A percentile compares a stretch with the other conserved stretches of the same genome.
phyloP scores from a whole-genome alignment of 1,140 invertebrate species.

The Lepidurus couesii region DNA sequence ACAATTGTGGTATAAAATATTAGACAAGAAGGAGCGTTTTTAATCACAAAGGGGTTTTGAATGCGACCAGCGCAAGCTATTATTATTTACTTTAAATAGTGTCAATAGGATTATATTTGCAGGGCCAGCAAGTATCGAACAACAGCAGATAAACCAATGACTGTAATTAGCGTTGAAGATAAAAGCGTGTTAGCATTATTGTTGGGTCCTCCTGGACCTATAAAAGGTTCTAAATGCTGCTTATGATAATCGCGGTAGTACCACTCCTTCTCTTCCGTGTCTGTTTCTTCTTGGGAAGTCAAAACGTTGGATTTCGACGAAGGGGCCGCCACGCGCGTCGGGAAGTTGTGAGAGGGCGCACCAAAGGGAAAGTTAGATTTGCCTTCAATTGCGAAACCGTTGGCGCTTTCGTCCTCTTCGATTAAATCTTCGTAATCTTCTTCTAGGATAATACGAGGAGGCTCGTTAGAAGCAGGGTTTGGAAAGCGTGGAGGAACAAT shows the following conservation, averaged over 20 bases:
- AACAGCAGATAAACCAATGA: neutral
- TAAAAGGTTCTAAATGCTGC: conserved; percentile 59
- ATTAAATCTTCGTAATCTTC: conserved; percentile 15
- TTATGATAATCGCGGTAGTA: conserved; percentile 73
- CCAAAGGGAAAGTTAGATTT: neutral
- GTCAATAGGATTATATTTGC: neutral
- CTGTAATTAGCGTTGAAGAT: neutral
- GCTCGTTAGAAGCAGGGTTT: neutral
- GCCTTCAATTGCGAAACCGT: neutral
- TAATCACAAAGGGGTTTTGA: neutral
- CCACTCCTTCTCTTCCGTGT: conserved; percentile 51
- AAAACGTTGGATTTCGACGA: neutral
- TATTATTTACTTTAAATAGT: neutral
- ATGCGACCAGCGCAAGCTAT: conserved; percentile 6
- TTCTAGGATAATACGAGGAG: neutral
- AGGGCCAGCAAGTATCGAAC: neutral
- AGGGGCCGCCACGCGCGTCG: neutral
- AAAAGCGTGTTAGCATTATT: neutral
- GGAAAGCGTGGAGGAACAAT: neutral
- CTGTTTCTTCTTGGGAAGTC: conserved; percentile 2
- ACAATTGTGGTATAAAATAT: conserved; percentile 5
- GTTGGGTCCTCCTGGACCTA: conserved; percentile 47
- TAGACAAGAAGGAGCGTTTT: neutral
- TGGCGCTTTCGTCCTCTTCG: neutral
- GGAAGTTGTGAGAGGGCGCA: neutral